These are phyloP conservation scores for Sminthurides bifidus DNA, from an alignment of 1,140 invertebrate species.

Conservation along the genomic window DNA sequence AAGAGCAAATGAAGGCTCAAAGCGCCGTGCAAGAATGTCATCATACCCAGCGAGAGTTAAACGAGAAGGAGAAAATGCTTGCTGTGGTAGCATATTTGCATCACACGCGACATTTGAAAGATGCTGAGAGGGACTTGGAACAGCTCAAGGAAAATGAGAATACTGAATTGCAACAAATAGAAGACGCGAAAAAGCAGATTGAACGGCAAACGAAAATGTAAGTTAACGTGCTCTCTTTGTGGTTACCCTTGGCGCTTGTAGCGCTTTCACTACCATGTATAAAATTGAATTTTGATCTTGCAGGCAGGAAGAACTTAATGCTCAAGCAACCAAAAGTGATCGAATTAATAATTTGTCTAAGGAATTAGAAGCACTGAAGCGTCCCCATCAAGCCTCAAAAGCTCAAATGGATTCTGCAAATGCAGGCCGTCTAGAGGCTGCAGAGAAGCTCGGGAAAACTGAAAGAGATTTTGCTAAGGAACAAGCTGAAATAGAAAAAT, in stretches of 20 bases:
- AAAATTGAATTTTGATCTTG: not conserved
- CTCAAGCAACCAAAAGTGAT: constrained; percentile 46
- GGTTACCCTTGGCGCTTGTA: too few species aligned
- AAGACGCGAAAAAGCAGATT: constrained; percentile 2
- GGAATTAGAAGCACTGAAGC: constrained; percentile 30
- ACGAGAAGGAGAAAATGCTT: constrained; percentile 3
- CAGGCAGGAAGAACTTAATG: constrained; percentile 1
- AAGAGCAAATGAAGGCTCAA: not conserved
- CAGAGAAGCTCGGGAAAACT: constrained; percentile 60
- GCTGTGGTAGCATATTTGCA: not conserved
- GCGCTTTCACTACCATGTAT: not conserved
- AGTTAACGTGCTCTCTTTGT: constrained; percentile 43
- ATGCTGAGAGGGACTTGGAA: not conserved
- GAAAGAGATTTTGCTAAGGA: constrained; percentile 51
- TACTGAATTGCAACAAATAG: constrained; percentile 32
- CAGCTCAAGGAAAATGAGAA: constrained; percentile 20
- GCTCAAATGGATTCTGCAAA: constrained; percentile 55
- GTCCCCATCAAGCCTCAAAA: constrained; percentile 33
- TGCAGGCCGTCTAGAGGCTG: constrained; percentile 51
- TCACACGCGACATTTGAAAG: not conserved
- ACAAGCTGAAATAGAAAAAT: constrained; percentile 52
- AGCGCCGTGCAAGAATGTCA: constrained; percentile 1
- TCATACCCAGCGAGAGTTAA: not conserved
- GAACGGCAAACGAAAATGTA: constrained; percentile 39
- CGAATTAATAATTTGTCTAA: constrained; percentile 72